Evolutionary conservation across 30 jellyfish, hydroid and myxozoan genomes (phyloP).

Genomic region (Chironex yamaguchii): DNA sequence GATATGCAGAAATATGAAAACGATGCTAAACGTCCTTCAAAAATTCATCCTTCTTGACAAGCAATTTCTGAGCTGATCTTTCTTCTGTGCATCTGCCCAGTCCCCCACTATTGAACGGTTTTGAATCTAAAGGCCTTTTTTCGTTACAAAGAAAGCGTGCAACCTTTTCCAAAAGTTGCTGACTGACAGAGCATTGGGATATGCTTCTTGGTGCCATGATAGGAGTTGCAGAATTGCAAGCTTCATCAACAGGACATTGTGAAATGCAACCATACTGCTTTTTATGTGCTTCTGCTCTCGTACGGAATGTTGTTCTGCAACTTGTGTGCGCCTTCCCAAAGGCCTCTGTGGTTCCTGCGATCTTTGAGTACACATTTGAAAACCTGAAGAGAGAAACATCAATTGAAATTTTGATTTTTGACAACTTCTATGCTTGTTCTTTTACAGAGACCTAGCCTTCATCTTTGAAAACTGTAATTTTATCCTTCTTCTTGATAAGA

Average conservation of each 20-base stretch:
- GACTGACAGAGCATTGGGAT: neutral
- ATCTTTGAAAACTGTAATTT: neutral
- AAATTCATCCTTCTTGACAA: neutral
- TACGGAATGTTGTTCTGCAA: conserved; percentile 12
- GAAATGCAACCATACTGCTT: neutral
- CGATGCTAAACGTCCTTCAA: neutral
- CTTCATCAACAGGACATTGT: neutral
- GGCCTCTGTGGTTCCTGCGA: neutral
- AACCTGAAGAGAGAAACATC: neutral
- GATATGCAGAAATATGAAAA: neutral
- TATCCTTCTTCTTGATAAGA: neutral
- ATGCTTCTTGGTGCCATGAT: neutral
- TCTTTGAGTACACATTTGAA: neutral
- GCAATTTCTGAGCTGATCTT: neutral
- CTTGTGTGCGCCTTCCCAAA: conserved; percentile 1
- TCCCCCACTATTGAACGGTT: neutral
- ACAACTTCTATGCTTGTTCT: conserved; percentile 5
- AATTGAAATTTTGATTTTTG: neutral
- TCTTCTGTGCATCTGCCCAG: conserved; percentile 4
- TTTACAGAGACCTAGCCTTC: neutral
- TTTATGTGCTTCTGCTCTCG: neutral
- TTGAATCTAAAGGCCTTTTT: neutral
- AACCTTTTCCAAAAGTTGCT: neutral
- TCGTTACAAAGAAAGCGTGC: neutral
- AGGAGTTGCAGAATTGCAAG: neutral